phyloP scores from a whole-genome alignment of 1,140 invertebrate species.

The Euwallacea similis region DNA sequence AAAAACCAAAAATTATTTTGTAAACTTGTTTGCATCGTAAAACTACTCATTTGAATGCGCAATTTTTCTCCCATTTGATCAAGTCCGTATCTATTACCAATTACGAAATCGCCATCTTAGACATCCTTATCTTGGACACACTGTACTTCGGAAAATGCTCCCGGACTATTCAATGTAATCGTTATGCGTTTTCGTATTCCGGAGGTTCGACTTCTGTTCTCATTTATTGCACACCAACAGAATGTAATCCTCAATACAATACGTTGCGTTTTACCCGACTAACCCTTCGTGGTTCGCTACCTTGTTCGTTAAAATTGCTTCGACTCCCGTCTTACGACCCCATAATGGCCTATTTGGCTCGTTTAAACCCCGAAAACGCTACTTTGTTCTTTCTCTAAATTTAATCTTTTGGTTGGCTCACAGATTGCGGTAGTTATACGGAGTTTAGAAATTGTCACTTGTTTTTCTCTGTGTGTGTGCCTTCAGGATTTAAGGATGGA shows the following conservation, averaged over 20 bases:
- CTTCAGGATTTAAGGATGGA: background rate
- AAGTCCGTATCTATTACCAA: no score
- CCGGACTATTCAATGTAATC: conserved; percentile 1
- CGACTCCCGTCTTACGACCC: conserved; percentile 25
- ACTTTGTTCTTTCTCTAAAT: conserved; percentile 27
- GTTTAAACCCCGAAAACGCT: conserved; percentile 18
- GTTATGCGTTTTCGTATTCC: conserved; percentile 32
- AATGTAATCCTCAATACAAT: conserved; percentile 43
- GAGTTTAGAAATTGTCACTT: no score
- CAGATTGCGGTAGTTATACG: background rate
- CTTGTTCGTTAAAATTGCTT: conserved; percentile 31
- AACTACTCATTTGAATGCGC: no score
- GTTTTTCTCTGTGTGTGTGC: no score
- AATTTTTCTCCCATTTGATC: no score
- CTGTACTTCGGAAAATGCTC: background rate
- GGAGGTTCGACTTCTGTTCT: conserved; percentile 27
- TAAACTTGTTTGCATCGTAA: no score
- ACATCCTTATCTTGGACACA: background rate
- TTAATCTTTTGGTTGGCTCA: conserved; percentile 6
- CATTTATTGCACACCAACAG: conserved; percentile 41
- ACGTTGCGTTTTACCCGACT: conserved; percentile 37
- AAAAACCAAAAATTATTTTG: no score
- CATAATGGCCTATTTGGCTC: conserved; percentile 26
- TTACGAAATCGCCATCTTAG: no score
- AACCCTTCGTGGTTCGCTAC: conserved; percentile 38